Evolutionary conservation across 1,140 invertebrate genomes (phyloP).

Genomic region (Popillia japonica): DNA sequence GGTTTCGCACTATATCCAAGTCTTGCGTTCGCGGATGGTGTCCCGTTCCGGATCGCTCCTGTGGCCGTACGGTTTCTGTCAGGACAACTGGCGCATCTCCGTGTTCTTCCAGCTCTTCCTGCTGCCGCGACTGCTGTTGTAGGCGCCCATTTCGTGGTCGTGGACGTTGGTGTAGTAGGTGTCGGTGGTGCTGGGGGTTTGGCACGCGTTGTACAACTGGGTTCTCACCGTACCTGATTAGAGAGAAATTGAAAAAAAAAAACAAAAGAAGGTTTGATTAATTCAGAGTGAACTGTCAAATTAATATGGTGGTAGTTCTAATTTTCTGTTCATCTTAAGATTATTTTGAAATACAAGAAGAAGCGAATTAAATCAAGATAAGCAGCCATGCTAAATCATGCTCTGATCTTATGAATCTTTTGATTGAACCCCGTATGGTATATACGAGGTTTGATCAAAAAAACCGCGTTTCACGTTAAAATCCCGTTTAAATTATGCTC

Average conservation of each 20-base stretch:
- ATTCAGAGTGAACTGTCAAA: no score
- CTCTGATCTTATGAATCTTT: no score
- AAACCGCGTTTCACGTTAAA: no score
- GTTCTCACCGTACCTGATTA: constrained; percentile 51
- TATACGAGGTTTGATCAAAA: no score
- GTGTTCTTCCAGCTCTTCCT: constrained; percentile 41
- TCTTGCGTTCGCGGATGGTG: constrained; percentile 46
- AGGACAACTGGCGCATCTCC: constrained; percentile 49
- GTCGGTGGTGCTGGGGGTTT: constrained; percentile 49
- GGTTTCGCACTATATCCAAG: constrained; percentile 51
- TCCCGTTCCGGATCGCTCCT: constrained; percentile 33
- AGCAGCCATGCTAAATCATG: neutral
- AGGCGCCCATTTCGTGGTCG: constrained; percentile 44
- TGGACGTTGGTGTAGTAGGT: constrained; percentile 53
- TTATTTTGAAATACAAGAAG: neutral
- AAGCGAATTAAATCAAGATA: neutral
- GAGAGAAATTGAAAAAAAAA: neutral
- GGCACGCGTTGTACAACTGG: constrained; percentile 47
- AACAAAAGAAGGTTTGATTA: neutral
- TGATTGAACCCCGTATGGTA: no score
- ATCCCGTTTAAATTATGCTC: neutral
- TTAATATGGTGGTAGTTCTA: no score
- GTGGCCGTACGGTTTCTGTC: constrained; percentile 42
- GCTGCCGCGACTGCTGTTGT: constrained; percentile 28
- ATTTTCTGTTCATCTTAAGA: no score